A percentile compares a stretch with the other conserved stretches of the same genome.
Conservation (phyloP, 2,113 vertebrate species). For the Coreoperca whiteheadi region DNA sequence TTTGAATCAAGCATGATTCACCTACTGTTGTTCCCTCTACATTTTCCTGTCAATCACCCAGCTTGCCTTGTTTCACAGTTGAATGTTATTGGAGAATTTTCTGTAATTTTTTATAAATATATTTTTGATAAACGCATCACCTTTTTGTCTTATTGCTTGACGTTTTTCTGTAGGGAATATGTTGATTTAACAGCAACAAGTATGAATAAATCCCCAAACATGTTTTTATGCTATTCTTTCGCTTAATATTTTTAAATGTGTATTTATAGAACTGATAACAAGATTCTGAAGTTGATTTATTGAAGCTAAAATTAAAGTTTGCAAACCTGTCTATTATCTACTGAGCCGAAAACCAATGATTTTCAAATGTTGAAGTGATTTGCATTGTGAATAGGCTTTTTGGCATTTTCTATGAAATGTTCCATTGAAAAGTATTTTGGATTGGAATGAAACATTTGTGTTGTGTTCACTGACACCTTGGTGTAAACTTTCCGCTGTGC, state of each 20-base stretch:
- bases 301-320: constrained; percentile 4
- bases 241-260: background rate
- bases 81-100: background rate
- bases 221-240: background rate
- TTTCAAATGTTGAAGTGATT: background rate
- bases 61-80: background rate
- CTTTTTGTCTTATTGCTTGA: background rate
- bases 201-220: background rate
- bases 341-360: background rate
- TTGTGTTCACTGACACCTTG: background rate
- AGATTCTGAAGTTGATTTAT: background rate
- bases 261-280: background rate
- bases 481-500: constrained; percentile 29
- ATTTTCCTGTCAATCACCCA: constrained; percentile 2
- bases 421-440: background rate
- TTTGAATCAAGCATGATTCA: constrained; percentile 44
- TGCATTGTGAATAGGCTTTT: background rate
- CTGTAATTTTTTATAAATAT: background rate
- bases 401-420: background rate
- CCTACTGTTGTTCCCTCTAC: background rate
- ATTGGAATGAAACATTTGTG: background rate
- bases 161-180: background rate
- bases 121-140: background rate
- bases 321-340: background rate
- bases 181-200: background rate